Evolutionary conservation across 2,888 invertebrate genomes (phyloP).

Genomic region (Nemapogon koenigi): DNA sequence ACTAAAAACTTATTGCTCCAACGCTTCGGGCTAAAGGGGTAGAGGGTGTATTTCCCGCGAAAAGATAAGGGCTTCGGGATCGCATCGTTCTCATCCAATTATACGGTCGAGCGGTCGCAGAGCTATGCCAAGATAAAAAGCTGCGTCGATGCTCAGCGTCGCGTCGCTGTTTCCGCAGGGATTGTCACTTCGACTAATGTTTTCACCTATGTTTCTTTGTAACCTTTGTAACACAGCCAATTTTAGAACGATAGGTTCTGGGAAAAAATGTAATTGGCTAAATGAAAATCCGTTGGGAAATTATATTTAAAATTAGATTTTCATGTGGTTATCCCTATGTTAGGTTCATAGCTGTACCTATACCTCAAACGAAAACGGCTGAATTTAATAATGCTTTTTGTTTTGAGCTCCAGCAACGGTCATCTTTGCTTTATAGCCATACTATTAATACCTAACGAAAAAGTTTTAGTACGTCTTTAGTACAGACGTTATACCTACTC

Average conservation of each 20-base stretch:
- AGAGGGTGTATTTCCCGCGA: conserved; percentile 54
- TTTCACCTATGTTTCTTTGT: conserved; percentile 37
- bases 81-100: conserved; percentile 65
- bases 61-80: conserved; percentile 63
- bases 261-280: no score
- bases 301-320: not conserved
- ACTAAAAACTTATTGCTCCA: conserved; percentile 62
- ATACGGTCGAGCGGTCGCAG: conserved; percentile 63
- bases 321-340: not conserved
- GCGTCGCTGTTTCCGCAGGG: conserved; percentile 53
- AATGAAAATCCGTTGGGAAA: not conserved
- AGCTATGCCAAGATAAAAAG: conserved; percentile 59
- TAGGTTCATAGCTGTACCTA: not conserved
- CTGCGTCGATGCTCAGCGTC: conserved; percentile 24
- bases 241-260: no score
- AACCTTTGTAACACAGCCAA: no score
- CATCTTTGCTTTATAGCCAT: no score
- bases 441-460: no score
- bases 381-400: no score
- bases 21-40: conserved; percentile 30
- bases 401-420: no score
- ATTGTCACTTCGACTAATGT: conserved; percentile 56
- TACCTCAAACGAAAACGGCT: no score
- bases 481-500: no score
- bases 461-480: no score